Conservation (phyloP, 1,140 invertebrate species). For the Danaus melanippus region DNA sequence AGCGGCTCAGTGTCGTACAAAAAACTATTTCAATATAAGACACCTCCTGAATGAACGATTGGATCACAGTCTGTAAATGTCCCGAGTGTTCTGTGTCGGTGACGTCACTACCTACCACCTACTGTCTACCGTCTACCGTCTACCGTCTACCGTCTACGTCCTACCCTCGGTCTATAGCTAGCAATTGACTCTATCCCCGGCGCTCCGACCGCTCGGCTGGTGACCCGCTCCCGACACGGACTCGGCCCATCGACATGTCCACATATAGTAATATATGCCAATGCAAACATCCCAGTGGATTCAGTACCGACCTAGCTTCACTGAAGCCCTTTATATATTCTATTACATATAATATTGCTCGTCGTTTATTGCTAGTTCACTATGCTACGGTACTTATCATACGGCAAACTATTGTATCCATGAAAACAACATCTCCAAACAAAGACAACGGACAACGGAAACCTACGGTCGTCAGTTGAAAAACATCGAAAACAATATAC, state of each 20-base stretch:
- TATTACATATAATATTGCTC: conserved; percentile 58
- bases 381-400: conserved; percentile 39
- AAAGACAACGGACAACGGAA: too few species aligned
- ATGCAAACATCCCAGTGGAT: too few species aligned
- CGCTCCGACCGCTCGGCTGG: conserved; percentile 27
- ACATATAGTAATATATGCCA: too few species aligned
- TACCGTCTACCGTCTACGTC: conserved; percentile 20
- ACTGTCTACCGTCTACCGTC: conserved; percentile 10
- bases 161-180: conserved; percentile 64
- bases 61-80: conserved; percentile 61
- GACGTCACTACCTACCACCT: conserved; percentile 48
- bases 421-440: background rate
- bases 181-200: conserved; percentile 66
- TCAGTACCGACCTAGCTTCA: conserved; percentile 65
- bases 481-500: too few species aligned
- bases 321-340: conserved; percentile 58
- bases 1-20: conserved; percentile 57
- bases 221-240: too few species aligned
- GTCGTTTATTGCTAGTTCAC: conserved; percentile 64
- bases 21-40: conserved; percentile 72
- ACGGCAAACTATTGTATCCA: conserved; percentile 2
- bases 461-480: too few species aligned
- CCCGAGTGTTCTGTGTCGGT: conserved; percentile 65
- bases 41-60: conserved; percentile 69
- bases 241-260: too few species aligned